A percentile compares a stretch with the other conserved stretches of the same genome.
These are phyloP conservation scores for Platycheirus rosarum DNA, from an alignment of 2,888 invertebrate genomes.

Conservation along the genomic window DNA sequence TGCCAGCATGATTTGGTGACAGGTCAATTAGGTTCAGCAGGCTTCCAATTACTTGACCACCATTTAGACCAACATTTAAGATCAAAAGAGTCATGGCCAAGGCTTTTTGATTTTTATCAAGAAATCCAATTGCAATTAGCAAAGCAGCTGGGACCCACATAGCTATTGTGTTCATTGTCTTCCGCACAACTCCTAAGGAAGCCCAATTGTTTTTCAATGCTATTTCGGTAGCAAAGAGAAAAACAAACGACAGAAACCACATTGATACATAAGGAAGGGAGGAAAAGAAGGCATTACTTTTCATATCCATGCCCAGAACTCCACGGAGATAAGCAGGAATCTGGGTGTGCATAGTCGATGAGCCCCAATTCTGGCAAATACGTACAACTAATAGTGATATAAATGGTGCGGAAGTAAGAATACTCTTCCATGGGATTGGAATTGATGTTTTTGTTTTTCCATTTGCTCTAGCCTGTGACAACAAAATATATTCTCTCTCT, in stretches of 20 bases:
- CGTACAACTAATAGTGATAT: constrained; percentile 84
- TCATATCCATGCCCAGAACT: constrained; percentile 85
- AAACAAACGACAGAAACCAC: constrained; percentile 82
- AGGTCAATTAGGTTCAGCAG: constrained; percentile 85
- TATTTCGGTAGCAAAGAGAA: constrained; percentile 82
- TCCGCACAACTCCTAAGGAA: constrained; percentile 79
- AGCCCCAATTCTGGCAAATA: constrained; percentile 85
- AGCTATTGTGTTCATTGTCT: constrained; percentile 78
- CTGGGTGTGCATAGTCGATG: constrained; percentile 87
- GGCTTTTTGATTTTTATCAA: constrained; percentile 80
- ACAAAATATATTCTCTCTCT: constrained; percentile 84
- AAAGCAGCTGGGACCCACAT: constrained; percentile 84
- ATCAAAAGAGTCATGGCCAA: constrained; percentile 84
- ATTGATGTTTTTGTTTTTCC: constrained; percentile 77
- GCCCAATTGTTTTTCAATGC: constrained; percentile 81
- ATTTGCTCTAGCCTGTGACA: constrained; percentile 33
- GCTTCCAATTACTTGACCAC: constrained; percentile 83
- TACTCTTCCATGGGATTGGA: constrained; percentile 86
- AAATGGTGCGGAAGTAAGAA: constrained; percentile 87
- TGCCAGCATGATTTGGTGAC: constrained; percentile 86
- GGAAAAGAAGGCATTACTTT: constrained; percentile 83
- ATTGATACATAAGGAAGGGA: constrained; percentile 84
- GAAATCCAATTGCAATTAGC: constrained; percentile 83
- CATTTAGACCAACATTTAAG: constrained; percentile 83
- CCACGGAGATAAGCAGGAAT: constrained; percentile 86